phyloP scores from a whole-genome alignment of 2,113 vertebrate species.

The Turnix velox region DNA sequence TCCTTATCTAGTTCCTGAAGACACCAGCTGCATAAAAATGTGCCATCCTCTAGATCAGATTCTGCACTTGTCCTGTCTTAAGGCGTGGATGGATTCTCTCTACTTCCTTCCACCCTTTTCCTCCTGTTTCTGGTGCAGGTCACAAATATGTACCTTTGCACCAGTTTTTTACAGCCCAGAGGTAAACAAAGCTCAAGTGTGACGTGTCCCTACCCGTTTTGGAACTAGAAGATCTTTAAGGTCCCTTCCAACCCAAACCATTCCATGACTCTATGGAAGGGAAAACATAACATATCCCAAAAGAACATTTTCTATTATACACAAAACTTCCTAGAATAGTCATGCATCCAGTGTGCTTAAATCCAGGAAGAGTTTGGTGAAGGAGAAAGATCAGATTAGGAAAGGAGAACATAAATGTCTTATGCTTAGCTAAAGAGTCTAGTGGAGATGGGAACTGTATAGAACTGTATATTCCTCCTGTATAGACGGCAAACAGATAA shows the following conservation, averaged over 20 bases:
- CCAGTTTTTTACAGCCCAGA: not conserved
- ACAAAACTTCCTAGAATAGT: not conserved
- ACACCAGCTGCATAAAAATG: not conserved
- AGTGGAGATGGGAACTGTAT: not conserved
- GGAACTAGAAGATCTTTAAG: too few species aligned
- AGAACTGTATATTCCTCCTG: not conserved
- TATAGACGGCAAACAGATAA: not conserved
- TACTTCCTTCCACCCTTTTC: not conserved
- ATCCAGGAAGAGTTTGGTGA: not conserved
- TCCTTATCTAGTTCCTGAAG: conserved; percentile 13
- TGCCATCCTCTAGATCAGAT: not conserved
- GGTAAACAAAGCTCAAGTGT: too few species aligned
- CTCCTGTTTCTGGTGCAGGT: not conserved
- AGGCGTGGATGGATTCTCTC: not conserved
- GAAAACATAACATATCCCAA: not conserved
- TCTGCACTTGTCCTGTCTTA: not conserved
- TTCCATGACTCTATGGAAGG: too few species aligned
- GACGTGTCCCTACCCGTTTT: too few species aligned
- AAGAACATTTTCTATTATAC: not conserved
- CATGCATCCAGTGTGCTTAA: not conserved
- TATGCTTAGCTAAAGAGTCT: not conserved
- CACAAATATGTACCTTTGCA: not conserved
- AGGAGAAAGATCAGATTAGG: not conserved
- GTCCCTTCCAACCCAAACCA: too few species aligned
- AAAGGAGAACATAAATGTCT: not conserved